Evolutionary conservation across 2,888 invertebrate species (phyloP), one percentile per base, ranked within the genome.

Genomic region (Eupithecia subfuscata): DNA sequence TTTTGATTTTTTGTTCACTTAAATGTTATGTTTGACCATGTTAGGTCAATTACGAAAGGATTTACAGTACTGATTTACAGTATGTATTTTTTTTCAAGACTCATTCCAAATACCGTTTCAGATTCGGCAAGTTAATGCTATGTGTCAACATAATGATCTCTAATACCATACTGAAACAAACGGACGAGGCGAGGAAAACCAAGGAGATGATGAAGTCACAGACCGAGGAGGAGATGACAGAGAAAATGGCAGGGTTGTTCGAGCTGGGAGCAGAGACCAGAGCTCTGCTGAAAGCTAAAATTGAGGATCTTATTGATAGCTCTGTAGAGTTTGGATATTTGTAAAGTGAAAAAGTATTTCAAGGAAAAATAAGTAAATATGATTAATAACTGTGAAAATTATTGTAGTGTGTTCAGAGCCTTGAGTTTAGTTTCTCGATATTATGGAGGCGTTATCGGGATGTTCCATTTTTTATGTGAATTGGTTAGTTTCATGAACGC

Each of bases 61-160:
- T 34, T n/a, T n/a, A n/a, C n/a, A 34, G 3, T 2, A 34, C 34
- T 34, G 34, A 34, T 34, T 34, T 34, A 7, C 5, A n/a, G n/a
- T 34, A 34, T 5, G 5, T 34, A 4, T 7, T 7, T 34, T 5
- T 37, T 40, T 40, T 40, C 40, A 14, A 45, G 16, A 45, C 16
- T 45, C 16, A 52, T 25, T 60, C n/a, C n/a, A 9, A 60, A 60
- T 60, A 25, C 12, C 25, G 22, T 45, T 68, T 16, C 43, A 68
- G 68, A 69, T 85, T 83, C 76, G 82, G 83, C 0, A 85, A 83
- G 75, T 1, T 80, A 0, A 76, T 75, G 43, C 79, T 88, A 5
- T 82, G 74, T 0, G 37, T 74, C 1, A 63, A 82, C 6, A 12
- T 86, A 0, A 37, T 86, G 60, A 22, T 83, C 5, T 64, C 79